Evolutionary conservation across 1,140 invertebrate genomes (phyloP).

Genomic region (Drusus annulatus): DNA sequence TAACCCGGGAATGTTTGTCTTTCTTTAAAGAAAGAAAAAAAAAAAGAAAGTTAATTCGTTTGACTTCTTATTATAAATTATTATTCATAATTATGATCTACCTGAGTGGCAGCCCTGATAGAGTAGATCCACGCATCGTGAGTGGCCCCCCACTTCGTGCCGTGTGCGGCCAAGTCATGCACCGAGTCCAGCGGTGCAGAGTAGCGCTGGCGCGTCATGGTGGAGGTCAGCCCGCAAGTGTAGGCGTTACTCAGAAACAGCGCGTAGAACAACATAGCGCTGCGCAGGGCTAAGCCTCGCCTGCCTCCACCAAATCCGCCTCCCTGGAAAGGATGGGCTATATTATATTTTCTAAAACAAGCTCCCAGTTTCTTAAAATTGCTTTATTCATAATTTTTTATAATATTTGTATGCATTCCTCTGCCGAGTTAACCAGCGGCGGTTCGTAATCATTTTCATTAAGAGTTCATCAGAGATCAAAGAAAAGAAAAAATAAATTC

Average conservation of each 20-base stretch:
- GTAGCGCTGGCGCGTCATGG: constrained; percentile 47
- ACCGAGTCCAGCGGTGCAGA: constrained; percentile 69
- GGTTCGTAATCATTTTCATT: too few relatives aligned
- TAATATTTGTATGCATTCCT: too few relatives aligned
- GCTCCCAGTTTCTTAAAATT: too few relatives aligned
- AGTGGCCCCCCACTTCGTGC: constrained; percentile 72
- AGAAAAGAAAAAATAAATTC: too few relatives aligned
- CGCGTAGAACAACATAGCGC: constrained; percentile 24
- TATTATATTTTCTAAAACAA: background rate
- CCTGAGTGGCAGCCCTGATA: constrained; percentile 62
- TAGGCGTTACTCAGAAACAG: constrained; percentile 40
- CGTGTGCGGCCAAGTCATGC: constrained; percentile 67
- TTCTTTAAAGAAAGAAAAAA: too few relatives aligned
- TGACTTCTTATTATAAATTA: too few relatives aligned
- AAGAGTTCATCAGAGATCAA: too few relatives aligned
- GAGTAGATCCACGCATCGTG: constrained; percentile 74
- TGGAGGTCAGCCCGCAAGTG: constrained; percentile 38
- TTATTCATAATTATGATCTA: constrained; percentile 56
- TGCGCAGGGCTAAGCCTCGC: background rate
- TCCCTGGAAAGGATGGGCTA: constrained; percentile 24
- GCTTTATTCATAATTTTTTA: background rate
- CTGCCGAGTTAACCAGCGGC: too few relatives aligned
- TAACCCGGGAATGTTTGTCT: too few relatives aligned
- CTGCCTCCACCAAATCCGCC: constrained; percentile 39
- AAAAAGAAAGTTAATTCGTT: too few relatives aligned